Base-by-base conservation (phyloP, 2,797 vertebrate species). In the Myotis pilosus region DNA sequence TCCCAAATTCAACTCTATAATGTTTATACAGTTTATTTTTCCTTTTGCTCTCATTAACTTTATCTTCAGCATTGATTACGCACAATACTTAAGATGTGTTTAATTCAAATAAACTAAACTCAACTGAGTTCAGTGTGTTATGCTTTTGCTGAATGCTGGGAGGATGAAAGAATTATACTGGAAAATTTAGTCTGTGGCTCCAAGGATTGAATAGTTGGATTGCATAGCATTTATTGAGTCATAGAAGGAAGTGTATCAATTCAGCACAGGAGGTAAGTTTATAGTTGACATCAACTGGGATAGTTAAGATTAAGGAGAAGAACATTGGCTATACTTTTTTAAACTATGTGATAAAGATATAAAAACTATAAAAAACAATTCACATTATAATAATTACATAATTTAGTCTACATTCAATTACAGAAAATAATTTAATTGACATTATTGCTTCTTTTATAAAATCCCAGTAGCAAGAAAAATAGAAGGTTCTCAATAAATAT, bases 1-100 rank as follows among this genome's bases (percentile, higher is more conserved):
- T 22, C n/a, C 92, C 62, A 30, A 66, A 80, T 89, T 96, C 60
- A 94, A 68, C 47, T 96, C 80, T 95, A 36, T 68, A 90, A 53
- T 95, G 75, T 71, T 97, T 75, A 38, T 8, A 75, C 38, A 49
- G 17, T 17, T 57, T 84, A 6, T 53, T 76, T 49, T 91, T 55
- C 38, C 62, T 89, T 89, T 88, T 72, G 20, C 33, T 81, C 47
- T 82, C 64, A 62, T 4, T 84, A 78, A 92, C 57, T 78, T 91
- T 88, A 92, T 60, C 89, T 91, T 85, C 91, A 91, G 12, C 38
- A 69, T 33, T 60, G 68, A 92, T 83, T 76, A 82, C 83, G 28
- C 19, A 64, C 22, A 23, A 20, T 12, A 57, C 66, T 83, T 84
- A 60, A 60, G 15, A 74, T 94, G 23, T 3, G 0, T 64, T 82